A percentile compares a stretch with the other conserved stretches of the same genome.
phyloP scores from a whole-genome alignment of 2,113 vertebrate genomes.

The Delphinus delphis region DNA sequence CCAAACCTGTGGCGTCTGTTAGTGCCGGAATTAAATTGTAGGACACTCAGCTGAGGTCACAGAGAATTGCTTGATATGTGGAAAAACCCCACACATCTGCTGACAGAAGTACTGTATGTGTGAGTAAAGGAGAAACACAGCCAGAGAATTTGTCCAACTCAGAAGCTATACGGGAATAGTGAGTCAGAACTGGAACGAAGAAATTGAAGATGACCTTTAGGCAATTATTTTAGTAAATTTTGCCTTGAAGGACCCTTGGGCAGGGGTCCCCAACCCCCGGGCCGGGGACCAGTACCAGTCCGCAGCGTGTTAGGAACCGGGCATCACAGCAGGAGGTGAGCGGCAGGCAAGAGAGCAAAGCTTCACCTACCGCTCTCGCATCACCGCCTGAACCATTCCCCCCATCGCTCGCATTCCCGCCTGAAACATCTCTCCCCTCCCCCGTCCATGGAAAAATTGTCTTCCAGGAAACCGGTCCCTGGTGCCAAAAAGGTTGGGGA shows the following conservation, averaged over 20 bases:
- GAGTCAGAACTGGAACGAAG: background rate
- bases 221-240: background rate
- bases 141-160: background rate
- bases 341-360: rapidly evolving
- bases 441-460: too few species aligned
- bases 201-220: background rate
- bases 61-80: background rate
- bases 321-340: too few species aligned
- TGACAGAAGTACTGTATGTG: background rate
- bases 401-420: rapidly evolving
- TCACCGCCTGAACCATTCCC: too few species aligned
- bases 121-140: background rate
- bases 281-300: too few species aligned
- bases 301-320: too few species aligned
- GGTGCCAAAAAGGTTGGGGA: too few species aligned
- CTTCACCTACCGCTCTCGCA: too few species aligned
- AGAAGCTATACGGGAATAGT: background rate
- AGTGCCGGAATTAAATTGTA: background rate
- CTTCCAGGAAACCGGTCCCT: too few species aligned
- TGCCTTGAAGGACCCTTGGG: background rate
- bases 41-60: background rate
- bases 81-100: background rate
- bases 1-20: background rate
- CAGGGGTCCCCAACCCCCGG: too few species aligned
- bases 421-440: too few species aligned